These are phyloP conservation scores for Scatophagus argus DNA, from an alignment of 2,113 vertebrate genomes.

Conservation along the genomic window DNA sequence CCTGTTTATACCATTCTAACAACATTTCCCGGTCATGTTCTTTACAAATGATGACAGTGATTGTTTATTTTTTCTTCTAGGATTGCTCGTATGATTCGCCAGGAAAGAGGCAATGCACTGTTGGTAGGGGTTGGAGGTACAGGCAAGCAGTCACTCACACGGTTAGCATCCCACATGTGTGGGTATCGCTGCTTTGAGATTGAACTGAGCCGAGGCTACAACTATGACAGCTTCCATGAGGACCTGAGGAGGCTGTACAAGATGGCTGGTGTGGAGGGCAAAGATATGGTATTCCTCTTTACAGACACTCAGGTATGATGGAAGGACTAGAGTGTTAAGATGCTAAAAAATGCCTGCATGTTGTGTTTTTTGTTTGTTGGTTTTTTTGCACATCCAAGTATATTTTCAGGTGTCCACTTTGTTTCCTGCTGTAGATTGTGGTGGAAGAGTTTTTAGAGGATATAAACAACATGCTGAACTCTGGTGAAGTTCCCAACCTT, in stretches of 20 bases:
- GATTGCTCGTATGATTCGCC: conserved; percentile 91
- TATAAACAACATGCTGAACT: conserved; percentile 89
- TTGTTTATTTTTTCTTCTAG: conserved; percentile 63
- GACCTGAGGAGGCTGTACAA: conserved; percentile 89
- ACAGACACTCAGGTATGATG: conserved; percentile 89
- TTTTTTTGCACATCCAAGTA: neutral
- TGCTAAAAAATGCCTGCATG: neutral
- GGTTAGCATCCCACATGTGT: conserved; percentile 89
- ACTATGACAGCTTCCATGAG: conserved; percentile 89
- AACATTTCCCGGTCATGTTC: neutral
- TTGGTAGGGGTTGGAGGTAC: conserved; percentile 91
- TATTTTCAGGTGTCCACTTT: neutral
- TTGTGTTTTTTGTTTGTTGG: fast-evolving
- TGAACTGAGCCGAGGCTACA: conserved; percentile 90
- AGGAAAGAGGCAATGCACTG: conserved; percentile 90
- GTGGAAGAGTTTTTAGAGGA: conserved; percentile 89
- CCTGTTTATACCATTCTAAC: neutral
- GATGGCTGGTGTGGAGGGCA: conserved; percentile 88
- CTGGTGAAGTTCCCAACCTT: conserved; percentile 88
- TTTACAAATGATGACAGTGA: neutral
- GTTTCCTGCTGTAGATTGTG: conserved; percentile 78
- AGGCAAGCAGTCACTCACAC: conserved; percentile 90
- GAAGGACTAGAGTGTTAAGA: neutral
- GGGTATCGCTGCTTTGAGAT: conserved; percentile 90
- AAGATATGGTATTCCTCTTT: conserved; percentile 91